These are phyloP conservation scores for Frankliniella intonsa DNA, from an alignment of 2,888 invertebrate species.

Conservation along the genomic window DNA sequence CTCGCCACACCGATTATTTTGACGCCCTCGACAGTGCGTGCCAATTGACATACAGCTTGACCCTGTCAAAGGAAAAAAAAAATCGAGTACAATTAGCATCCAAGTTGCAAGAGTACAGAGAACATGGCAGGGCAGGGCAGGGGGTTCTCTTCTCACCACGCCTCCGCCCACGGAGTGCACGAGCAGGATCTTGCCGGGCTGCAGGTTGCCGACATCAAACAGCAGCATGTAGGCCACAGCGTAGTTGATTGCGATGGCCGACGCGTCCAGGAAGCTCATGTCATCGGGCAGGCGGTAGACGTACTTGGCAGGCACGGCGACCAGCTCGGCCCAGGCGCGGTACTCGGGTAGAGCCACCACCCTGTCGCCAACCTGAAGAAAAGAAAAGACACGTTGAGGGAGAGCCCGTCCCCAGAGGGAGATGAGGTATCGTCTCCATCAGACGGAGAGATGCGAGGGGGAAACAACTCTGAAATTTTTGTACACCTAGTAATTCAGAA, in stretches of 20 bases:
- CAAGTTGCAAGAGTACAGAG: too few relatives aligned
- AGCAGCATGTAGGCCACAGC: slow-evolving; percentile 79
- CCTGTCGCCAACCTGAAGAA: slow-evolving; percentile 68
- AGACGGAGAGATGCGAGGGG: neutral
- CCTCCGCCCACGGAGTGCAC: slow-evolving; percentile 84
- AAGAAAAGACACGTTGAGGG: neutral
- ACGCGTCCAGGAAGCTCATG: slow-evolving; percentile 73
- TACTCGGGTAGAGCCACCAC: slow-evolving; percentile 82
- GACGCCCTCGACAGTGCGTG: slow-evolving; percentile 72
- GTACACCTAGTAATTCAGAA: too few relatives aligned
- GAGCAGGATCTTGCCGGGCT: slow-evolving; percentile 72
- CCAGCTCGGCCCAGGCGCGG: slow-evolving; percentile 81
- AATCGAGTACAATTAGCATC: too few relatives aligned
- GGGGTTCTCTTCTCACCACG: slow-evolving; percentile 61
- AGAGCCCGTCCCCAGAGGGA: neutral
- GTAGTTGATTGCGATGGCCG: slow-evolving; percentile 80
- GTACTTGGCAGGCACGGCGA: slow-evolving; percentile 71
- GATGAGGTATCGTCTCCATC: neutral
- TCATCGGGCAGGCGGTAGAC: slow-evolving; percentile 72
- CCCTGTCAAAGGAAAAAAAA: slow-evolving; percentile 56
- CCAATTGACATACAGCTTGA: slow-evolving; percentile 76
- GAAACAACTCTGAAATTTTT: too few relatives aligned
- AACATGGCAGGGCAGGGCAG: slow-evolving; percentile 24
- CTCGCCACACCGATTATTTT: slow-evolving; percentile 82
- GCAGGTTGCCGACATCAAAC: slow-evolving; percentile 74